These are phyloP conservation scores for Callyntrura sp. DNA, from an alignment of 2,888 invertebrate genomes.

Conservation along the genomic window DNA sequence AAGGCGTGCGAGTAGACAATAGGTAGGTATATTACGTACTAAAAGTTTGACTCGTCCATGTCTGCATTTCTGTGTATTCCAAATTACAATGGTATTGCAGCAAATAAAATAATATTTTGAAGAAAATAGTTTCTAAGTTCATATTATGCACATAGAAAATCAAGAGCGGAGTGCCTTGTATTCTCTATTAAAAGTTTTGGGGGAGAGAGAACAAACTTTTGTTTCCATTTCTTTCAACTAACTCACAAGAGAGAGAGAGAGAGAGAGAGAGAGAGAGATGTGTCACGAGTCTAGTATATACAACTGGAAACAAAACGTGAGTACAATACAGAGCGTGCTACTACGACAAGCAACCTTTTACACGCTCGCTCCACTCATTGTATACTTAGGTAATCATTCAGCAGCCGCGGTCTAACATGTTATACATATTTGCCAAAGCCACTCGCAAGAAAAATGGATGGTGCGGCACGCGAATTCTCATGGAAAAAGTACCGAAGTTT, in stretches of 20 bases:
- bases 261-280: no score
- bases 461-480: background rate
- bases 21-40: constrained; percentile 6
- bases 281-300: constrained; percentile 64
- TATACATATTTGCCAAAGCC: constrained; percentile 26
- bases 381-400: constrained; percentile 20
- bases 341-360: background rate
- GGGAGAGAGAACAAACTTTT: constrained; percentile 29
- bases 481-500: constrained; percentile 42
- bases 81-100: background rate
- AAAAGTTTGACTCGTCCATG: constrained; percentile 46
- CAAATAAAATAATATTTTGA: background rate
- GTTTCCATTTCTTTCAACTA: constrained; percentile 57
- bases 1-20: background rate
- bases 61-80: background rate
- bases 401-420: background rate
- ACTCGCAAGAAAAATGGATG: constrained; percentile 12
- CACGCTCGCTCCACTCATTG: constrained; percentile 19
- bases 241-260: constrained; percentile 25
- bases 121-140: background rate
- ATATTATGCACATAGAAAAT: background rate
- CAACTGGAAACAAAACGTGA: constrained; percentile 53
- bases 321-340: background rate
- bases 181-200: constrained; percentile 25
- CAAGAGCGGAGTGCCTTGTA: background rate